Percentiles rank a stretch among this genome's conserved stretches.
These are phyloP conservation scores for Drosophila nannoptera DNA, from an alignment of 1,140 invertebrate genomes.

Conservation along the genomic window DNA sequence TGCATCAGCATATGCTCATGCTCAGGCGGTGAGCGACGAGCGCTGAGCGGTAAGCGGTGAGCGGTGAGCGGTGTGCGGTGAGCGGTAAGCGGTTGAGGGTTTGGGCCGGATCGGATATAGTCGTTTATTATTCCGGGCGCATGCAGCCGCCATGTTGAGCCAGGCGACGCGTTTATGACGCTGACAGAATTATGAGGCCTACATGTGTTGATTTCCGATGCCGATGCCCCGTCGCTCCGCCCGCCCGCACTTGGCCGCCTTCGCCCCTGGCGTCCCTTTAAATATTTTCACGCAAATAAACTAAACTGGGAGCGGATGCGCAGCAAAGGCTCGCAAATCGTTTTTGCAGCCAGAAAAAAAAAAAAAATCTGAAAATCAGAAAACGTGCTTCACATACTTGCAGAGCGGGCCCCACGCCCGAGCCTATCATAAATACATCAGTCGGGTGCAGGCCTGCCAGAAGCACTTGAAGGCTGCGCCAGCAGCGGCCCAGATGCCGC, in stretches of 20 bases:
- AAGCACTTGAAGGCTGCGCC: constrained; percentile 55
- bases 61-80: neutral
- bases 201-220: constrained; percentile 75
- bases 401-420: neutral
- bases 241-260: neutral
- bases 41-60: neutral
- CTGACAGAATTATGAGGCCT: constrained; percentile 77
- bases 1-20: neutral
- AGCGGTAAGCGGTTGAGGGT: neutral
- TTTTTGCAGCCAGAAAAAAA: constrained; percentile 59
- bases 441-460: constrained; percentile 17
- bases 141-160: constrained; percentile 73
- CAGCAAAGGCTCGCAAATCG: constrained; percentile 59
- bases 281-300: constrained; percentile 76
- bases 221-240: neutral
- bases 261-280: constrained; percentile 44
- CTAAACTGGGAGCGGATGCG: constrained; percentile 65
- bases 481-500: constrained; percentile 21
- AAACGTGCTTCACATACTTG: constrained; percentile 73
- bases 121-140: constrained; percentile 72
- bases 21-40: neutral
- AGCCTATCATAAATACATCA: constrained; percentile 77
- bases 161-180: constrained; percentile 75
- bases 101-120: constrained; percentile 45
- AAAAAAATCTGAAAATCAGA: constrained; percentile 71